Conservation (phyloP, 37 sponge, comb jelly and placozoan genomes). For the Agelas oroides region DNA sequence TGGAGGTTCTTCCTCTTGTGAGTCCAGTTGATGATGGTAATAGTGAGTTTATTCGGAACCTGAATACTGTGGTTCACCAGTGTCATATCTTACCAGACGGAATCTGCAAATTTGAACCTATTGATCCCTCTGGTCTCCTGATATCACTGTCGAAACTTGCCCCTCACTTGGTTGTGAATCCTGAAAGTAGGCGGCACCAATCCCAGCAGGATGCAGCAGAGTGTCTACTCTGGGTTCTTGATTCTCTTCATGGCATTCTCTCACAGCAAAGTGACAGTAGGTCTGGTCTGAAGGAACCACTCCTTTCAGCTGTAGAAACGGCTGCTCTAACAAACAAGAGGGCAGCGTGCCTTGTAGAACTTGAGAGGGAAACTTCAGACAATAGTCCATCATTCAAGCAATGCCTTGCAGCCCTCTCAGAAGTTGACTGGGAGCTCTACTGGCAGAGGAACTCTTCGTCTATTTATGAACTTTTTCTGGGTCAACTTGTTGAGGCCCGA, state of each 20-base stretch:
- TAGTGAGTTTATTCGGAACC: background rate
- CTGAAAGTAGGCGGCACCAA: background rate
- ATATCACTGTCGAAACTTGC: constrained; percentile 19
- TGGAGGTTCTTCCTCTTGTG: constrained; percentile 1
- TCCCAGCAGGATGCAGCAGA: constrained; percentile 76
- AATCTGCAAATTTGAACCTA: background rate
- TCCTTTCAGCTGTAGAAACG: background rate
- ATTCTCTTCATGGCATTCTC: constrained; percentile 31
- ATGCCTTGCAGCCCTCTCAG: constrained; percentile 25
- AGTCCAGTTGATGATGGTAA: background rate
- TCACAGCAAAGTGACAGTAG: background rate
- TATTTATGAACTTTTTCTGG: constrained; percentile 54
- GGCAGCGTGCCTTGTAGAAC: background rate
- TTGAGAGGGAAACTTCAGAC: background rate
- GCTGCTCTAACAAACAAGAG: background rate
- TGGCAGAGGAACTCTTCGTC: constrained; percentile 30
- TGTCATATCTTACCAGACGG: constrained; percentile 13
- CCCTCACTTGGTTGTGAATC: constrained; percentile 38
- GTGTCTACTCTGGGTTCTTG: constrained; percentile 66
- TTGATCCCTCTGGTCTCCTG: constrained; percentile 21
- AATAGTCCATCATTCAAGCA: constrained; percentile 25
- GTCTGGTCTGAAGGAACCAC: background rate
- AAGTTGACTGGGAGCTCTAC: constrained; percentile 51
- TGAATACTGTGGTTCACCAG: background rate
- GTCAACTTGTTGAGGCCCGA: constrained; percentile 70